Conservation (phyloP, 2,888 invertebrate species). For the Stratiomys singularior region DNA sequence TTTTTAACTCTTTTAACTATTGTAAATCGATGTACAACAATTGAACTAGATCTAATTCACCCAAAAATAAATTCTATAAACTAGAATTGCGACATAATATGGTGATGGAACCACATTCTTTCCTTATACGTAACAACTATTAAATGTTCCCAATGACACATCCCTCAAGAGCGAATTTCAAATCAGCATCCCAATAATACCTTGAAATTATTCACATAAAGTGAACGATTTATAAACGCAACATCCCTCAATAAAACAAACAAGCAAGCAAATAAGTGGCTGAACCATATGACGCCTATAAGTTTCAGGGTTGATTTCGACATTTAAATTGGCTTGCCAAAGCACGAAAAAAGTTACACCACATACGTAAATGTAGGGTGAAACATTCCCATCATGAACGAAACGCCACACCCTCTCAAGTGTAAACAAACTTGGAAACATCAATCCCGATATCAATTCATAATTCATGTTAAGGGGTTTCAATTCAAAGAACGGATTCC, state of each 20-base stretch:
- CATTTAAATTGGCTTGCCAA: constrained; percentile 3
- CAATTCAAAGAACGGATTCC: neutral
- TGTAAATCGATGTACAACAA: too few species aligned
- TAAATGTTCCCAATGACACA: too few species aligned
- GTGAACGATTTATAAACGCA: constrained; percentile 48
- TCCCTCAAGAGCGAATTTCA: too few species aligned
- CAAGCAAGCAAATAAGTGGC: constrained; percentile 19
- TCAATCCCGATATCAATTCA: constrained; percentile 66
- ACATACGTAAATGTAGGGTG: neutral
- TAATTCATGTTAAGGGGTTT: constrained; percentile 62
- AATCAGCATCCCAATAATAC: constrained; percentile 11
- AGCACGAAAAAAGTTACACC: neutral
- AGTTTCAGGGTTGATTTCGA: constrained; percentile 20
- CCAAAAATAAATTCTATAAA: too few species aligned
- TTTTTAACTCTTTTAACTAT: too few species aligned
- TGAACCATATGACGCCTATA: constrained; percentile 25
- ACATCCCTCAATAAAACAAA: constrained; percentile 9
- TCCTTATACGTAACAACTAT: too few species aligned
- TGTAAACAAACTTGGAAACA: constrained; percentile 50
- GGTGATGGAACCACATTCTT: too few species aligned
- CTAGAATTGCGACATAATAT: too few species aligned
- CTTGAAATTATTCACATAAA: constrained; percentile 40
- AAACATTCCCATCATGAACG: neutral
- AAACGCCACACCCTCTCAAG: constrained; percentile 20
- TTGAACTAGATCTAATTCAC: too few species aligned